Conservation (phyloP, 1,140 invertebrate species). For the Ericerus pela region DNA sequence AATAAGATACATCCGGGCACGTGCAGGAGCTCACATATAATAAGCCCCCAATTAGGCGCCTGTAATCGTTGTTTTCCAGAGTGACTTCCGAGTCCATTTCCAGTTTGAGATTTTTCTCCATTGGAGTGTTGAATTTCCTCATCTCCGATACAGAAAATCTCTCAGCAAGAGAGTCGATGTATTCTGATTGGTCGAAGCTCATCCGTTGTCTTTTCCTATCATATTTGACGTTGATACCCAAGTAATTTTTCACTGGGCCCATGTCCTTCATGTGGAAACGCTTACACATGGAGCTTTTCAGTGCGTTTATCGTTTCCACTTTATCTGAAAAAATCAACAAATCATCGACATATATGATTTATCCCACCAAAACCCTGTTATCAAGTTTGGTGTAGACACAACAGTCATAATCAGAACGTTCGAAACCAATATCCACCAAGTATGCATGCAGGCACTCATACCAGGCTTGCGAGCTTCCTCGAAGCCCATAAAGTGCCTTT, state of each 20-base stretch:
- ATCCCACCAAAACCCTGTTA: too few species aligned
- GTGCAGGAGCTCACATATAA: constrained; percentile 28
- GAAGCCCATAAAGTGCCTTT: too few species aligned
- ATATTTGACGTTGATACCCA: constrained; percentile 8
- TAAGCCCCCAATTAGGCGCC: constrained; percentile 28
- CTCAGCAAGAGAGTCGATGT: too few species aligned
- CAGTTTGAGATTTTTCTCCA: neutral
- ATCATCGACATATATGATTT: constrained; percentile 10
- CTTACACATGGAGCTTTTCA: too few species aligned
- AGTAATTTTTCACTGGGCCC: constrained; percentile 1
- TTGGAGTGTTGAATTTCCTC: neutral
- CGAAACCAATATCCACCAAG: neutral
- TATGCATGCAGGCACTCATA: too few species aligned
- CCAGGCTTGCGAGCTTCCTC: too few species aligned
- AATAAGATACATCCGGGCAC: constrained; percentile 31
- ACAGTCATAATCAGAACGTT: constrained; percentile 1
- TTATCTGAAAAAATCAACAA: too few species aligned
- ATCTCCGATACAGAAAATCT: too few species aligned
- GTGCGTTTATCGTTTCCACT: too few species aligned
- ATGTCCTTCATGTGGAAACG: constrained; percentile 7
- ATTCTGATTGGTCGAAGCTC: neutral
- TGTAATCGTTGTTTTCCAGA: too few species aligned
- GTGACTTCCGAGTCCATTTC: neutral
- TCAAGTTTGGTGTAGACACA: constrained; percentile 2
- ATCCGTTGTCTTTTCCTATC: constrained; percentile 1